A percentile compares a stretch with the other conserved stretches of the same genome.
Conservation (phyloP, 2,797 vertebrate genomes). For the Artibeus lituratus region DNA sequence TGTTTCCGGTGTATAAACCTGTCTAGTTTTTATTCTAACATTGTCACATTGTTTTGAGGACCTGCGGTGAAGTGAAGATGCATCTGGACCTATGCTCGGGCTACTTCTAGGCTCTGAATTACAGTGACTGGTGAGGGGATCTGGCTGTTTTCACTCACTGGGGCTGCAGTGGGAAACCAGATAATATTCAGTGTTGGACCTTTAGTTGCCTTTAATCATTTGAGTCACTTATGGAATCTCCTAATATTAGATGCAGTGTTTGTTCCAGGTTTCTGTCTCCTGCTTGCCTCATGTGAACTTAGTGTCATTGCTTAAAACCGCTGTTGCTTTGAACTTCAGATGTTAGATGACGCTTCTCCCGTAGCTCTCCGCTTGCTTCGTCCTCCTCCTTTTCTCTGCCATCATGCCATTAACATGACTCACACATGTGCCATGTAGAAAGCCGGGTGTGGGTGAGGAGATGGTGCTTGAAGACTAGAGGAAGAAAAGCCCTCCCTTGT, state of each 20-base stretch:
- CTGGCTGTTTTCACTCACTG: neutral
- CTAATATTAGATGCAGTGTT: neutral
- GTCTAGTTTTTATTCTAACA: neutral
- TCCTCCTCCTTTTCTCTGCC: neutral
- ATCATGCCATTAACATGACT: neutral
- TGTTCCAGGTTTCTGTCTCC: neutral
- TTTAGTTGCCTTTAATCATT: neutral
- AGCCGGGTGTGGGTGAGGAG: neutral
- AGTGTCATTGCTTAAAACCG: neutral
- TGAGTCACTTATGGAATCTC: neutral
- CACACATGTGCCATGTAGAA: neutral
- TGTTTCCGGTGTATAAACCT: neutral
- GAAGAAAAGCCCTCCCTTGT: neutral
- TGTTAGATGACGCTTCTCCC: accelerated
- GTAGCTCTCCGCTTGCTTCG: accelerated
- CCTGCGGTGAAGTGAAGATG: neutral
- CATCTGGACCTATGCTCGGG: neutral
- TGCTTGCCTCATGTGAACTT: neutral
- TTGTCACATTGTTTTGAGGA: neutral
- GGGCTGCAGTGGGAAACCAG: neutral
- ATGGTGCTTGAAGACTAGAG: neutral
- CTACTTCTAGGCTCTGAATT: neutral
- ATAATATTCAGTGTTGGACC: neutral
- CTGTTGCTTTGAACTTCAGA: neutral
- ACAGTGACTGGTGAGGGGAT: neutral